Conservation (phyloP, 2,888 invertebrate species). For the Myopa testacea region DNA sequence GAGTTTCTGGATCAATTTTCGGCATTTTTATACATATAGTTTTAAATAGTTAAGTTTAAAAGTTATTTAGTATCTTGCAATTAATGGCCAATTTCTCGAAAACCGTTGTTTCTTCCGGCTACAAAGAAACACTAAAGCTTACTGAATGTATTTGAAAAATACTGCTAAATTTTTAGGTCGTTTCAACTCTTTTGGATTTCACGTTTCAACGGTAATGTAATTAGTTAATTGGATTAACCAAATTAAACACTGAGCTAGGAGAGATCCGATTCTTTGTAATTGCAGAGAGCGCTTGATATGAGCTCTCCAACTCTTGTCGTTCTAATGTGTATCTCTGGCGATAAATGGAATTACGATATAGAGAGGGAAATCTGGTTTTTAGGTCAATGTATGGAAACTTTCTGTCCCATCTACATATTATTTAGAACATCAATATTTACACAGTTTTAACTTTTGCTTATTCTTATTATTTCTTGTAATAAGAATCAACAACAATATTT, state of each 20-base stretch:
- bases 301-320: no score
- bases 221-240: slow-evolving; percentile 43
- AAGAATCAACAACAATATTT: no score
- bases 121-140: slow-evolving; percentile 41
- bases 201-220: slow-evolving; percentile 41
- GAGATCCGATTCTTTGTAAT: background rate
- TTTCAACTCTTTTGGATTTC: slow-evolving; percentile 21
- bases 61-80: slow-evolving; percentile 35
- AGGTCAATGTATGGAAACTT: no score
- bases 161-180: slow-evolving; percentile 32
- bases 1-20: slow-evolving; percentile 85
- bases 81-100: slow-evolving; percentile 17
- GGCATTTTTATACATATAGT: slow-evolving; percentile 71
- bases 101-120: slow-evolving; percentile 22
- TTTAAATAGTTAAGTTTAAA: slow-evolving; percentile 38
- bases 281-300: background rate
- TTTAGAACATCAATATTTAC: no score
- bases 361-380: no score
- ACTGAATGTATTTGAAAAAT: slow-evolving; percentile 33
- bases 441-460: no score
- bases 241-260: background rate
- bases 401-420: no score
- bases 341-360: no score
- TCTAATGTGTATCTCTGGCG: no score
- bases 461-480: no score